Conservation (phyloP, 2,797 vertebrate species). For the Scolopax rusticola region DNA sequence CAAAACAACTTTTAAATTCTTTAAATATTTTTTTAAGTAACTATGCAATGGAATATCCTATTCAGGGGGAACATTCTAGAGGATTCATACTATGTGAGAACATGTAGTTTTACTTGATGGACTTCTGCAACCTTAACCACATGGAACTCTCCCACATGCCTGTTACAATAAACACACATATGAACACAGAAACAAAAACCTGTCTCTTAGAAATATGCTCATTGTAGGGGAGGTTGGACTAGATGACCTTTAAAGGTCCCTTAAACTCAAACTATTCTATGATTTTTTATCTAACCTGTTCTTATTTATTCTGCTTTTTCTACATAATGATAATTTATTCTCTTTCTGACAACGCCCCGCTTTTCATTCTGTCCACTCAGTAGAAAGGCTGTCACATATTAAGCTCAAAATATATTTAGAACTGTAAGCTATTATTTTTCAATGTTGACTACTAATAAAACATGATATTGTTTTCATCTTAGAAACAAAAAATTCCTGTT, state of each 20-base stretch:
- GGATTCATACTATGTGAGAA: background rate
- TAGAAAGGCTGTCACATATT: background rate
- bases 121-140: background rate
- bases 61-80: background rate
- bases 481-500: background rate
- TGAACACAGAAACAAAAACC: background rate
- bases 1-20: background rate
- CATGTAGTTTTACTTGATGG: background rate
- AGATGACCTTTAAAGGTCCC: background rate
- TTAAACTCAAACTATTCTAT: background rate
- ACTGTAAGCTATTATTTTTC: background rate
- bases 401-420: background rate
- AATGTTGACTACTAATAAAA: background rate
- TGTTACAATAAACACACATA: background rate
- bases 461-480: accelerated
- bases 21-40: background rate
- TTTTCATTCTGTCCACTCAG: background rate
- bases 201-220: background rate
- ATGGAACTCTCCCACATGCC: background rate
- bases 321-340: background rate
- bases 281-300: background rate
- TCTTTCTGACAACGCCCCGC: background rate
- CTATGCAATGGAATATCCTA: background rate
- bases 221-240: background rate
- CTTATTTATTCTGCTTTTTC: background rate